These are phyloP conservation scores for Enteromius unitaeniatus DNA, from an alignment of 2,797 vertebrate genomes.

Conservation along the genomic window DNA sequence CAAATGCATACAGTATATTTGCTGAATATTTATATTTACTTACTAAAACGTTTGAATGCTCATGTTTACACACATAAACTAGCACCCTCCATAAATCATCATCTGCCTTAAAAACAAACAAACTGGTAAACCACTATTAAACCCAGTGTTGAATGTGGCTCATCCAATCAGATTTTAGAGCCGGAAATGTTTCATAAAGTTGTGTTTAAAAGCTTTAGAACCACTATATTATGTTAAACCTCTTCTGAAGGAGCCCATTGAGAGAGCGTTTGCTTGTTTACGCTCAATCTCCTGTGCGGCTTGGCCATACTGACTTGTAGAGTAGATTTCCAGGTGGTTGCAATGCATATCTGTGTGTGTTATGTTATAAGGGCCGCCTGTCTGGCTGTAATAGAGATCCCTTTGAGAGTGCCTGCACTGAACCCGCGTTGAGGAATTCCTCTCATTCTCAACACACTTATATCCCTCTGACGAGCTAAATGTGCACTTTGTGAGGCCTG, in stretches of 20 bases:
- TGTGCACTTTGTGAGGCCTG: slow-evolving; percentile 75
- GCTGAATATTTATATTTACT: background rate
- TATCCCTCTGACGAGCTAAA: slow-evolving; percentile 69
- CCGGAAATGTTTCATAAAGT: slow-evolving; percentile 20
- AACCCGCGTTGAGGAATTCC: slow-evolving; percentile 73
- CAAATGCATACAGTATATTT: background rate
- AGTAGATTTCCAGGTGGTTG: slow-evolving; percentile 74
- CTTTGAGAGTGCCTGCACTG: slow-evolving; percentile 70
- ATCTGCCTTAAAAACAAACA: background rate
- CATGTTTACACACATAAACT: background rate
- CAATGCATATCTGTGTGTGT: slow-evolving; percentile 48
- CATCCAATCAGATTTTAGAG: background rate
- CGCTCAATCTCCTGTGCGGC: slow-evolving; percentile 33
- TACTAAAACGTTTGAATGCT: background rate
- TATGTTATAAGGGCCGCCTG: slow-evolving; percentile 58
- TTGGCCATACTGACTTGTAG: slow-evolving; percentile 43
- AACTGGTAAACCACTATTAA: background rate
- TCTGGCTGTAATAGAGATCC: slow-evolving; percentile 75
- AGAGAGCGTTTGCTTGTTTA: slow-evolving; percentile 29
- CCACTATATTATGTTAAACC: slow-evolving; percentile 14
- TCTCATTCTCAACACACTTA: slow-evolving; percentile 75
- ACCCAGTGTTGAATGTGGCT: background rate
- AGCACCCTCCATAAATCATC: background rate
- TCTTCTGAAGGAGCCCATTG: slow-evolving; percentile 23
- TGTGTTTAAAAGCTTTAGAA: slow-evolving; percentile 6